These are phyloP conservation scores for Neotragus pygmaeus DNA, from an alignment of 2,113 vertebrate genomes.

Conservation along the genomic window DNA sequence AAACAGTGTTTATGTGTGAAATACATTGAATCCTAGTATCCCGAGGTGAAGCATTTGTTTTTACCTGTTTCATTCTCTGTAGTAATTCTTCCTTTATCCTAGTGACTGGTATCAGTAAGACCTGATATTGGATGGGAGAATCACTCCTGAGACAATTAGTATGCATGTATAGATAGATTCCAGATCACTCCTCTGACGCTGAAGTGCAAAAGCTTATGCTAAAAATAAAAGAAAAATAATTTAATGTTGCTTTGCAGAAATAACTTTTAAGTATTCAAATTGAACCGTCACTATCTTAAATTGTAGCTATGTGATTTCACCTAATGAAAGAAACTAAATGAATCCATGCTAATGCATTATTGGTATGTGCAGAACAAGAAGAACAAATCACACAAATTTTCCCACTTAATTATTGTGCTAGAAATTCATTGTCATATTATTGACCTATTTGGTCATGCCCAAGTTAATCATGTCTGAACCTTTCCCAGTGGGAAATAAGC, in stretches of 20 bases:
- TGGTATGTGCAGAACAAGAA: conserved; percentile 81
- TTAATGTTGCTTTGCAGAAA: conserved; percentile 61
- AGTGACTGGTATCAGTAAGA: not conserved
- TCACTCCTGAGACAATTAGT: conserved; percentile 54
- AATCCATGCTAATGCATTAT: conserved; percentile 81
- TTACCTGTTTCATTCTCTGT: not conserved
- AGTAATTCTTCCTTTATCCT: conserved; percentile 12
- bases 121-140: not conserved
- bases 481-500: conserved; percentile 85
- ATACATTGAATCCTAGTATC: not conserved
- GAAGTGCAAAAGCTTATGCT: conserved; percentile 38
- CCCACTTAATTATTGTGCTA: conserved; percentile 86
- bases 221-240: conserved; percentile 35
- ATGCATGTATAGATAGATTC: conserved; percentile 31
- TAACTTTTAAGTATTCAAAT: conserved; percentile 76
- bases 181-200: not conserved
- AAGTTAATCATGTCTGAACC: conserved; percentile 88
- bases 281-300: conserved; percentile 58
- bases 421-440: conserved; percentile 84
- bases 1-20: not conserved
- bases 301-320: conserved; percentile 72
- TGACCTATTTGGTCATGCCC: conserved; percentile 88
- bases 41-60: not conserved
- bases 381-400: conserved; percentile 84
- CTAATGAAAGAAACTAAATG: conserved; percentile 79